phyloP scores from a whole-genome alignment of 2,113 vertebrate species.

The Sceloporus undulatus region DNA sequence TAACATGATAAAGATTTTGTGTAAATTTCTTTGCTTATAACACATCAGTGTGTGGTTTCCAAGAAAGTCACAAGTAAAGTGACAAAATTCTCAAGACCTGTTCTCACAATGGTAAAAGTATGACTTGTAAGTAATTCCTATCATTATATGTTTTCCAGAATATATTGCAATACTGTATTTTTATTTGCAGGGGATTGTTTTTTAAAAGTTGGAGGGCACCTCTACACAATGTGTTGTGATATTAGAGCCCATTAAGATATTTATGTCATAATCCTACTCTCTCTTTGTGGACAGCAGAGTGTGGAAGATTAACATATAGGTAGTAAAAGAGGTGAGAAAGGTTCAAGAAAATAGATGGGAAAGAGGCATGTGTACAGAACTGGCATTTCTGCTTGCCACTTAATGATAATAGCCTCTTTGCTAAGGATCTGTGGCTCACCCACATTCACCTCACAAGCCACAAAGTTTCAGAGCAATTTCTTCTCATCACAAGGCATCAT shows the following conservation, averaged over 20 bases:
- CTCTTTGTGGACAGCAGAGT: too few relatives aligned
- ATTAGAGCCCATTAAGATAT: neutral
- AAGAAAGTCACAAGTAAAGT: neutral
- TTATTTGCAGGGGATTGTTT: too few relatives aligned
- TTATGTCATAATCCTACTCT: neutral
- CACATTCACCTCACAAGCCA: neutral
- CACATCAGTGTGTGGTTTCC: neutral
- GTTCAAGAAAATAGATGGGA: neutral
- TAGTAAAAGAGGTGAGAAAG: neutral
- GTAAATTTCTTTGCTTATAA: neutral
- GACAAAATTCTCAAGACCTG: neutral
- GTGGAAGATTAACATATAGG: too few relatives aligned
- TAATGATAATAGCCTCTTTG: neutral
- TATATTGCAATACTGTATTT: neutral
- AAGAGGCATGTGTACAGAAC: too few relatives aligned
- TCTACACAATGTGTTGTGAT: neutral
- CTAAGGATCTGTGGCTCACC: neutral
- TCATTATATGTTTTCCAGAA: too few relatives aligned
- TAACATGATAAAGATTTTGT: neutral
- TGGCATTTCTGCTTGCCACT: neutral
- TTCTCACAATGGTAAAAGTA: neutral
- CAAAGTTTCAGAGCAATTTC: neutral
- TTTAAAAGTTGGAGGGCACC: too few relatives aligned
- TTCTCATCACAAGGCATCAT: neutral
- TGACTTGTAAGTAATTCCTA: neutral